Base-by-base conservation (phyloP, 2,113 vertebrate species). In the Lophochroa leadbeateri region DNA sequence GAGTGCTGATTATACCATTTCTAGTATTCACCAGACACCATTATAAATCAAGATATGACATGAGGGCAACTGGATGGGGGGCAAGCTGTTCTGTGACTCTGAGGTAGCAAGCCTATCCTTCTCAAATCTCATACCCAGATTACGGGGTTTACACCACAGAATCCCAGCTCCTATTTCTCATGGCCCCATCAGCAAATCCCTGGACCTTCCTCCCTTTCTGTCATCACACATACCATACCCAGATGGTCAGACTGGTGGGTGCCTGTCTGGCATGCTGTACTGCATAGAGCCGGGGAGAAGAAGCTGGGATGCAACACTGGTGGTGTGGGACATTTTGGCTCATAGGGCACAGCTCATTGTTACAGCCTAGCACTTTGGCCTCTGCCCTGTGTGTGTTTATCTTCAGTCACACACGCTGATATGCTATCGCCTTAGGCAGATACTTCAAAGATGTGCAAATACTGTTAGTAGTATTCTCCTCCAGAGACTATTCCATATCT, bases 371-470 rank as follows among this genome's bases (percentile, higher is more conserved):
- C 28, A 31, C 60, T 86, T 69, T 16, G 28, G 10, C 31, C 43
- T 70, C 46, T 79, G 5, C 10, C 7, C 6, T 57, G 3, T 10
- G 5, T 13, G 18, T 35, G 10, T 44, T 14, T 82, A 10, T 37
- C 69, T 85, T 82, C 70, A 60, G 31, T 69, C 52, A 70, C 41
- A 61, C 17, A 15, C 16, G 46, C 23, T 3, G 3, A 47, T 74
- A 63, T 20, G 44, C 13, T 86, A 31, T 70, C 1, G 2, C 50
- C 65, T 77, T 47, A 67, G 55, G 44, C 60, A 86, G 84, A 84
- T 47, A 78, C n/a, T 84, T 83, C 77, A 74, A 74, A 71, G 37
- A 53, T 37, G 25, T 89, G 57, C n/a, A 84, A 81, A 89, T 58
- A 39, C 25, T 68, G 7, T 64, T 82, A 78, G 37, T 13, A 93